phyloP scores from a whole-genome alignment of 1,140 invertebrate species.

The Patella vulgata region DNA sequence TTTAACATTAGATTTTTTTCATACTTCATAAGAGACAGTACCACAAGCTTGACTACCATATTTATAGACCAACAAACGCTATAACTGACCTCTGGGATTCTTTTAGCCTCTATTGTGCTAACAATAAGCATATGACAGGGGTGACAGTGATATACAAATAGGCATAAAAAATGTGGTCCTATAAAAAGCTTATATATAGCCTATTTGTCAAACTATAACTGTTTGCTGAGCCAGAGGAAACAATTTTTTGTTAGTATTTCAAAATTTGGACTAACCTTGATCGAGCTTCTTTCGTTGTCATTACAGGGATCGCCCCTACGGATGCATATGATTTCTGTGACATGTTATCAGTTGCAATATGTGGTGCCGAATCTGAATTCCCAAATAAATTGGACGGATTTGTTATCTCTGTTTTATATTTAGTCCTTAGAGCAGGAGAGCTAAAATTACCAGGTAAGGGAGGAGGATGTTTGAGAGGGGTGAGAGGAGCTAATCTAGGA shows the following conservation, averaged over 20 bases:
- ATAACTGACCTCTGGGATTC: no score
- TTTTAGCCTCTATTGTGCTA: no score
- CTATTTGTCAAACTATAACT: no score
- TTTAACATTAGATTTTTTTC: no score
- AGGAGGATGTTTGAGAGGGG: constrained; percentile 45
- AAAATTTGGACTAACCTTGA: constrained; percentile 45
- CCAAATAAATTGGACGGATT: constrained; percentile 18
- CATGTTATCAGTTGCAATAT: constrained; percentile 31
- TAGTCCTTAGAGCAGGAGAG: constrained; percentile 43
- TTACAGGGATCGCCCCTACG: constrained; percentile 39
- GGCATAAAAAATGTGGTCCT: background rate
- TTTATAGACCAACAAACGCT: no score
- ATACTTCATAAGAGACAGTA: no score
- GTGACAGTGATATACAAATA: background rate
- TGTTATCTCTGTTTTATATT: constrained; percentile 45
- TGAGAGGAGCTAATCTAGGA: constrained; percentile 23
- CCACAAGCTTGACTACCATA: no score
- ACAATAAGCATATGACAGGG: background rate
- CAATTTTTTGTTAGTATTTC: no score
- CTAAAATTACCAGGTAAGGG: constrained; percentile 42
- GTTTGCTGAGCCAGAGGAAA: no score
- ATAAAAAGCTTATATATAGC: background rate
- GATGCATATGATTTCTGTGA: constrained; percentile 52
- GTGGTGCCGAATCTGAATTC: constrained; percentile 4
- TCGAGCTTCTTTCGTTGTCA: constrained; percentile 56